Evolutionary conservation across 2,888 invertebrate species (phyloP).

Genomic region (Scelioninae gen. 1): DNA sequence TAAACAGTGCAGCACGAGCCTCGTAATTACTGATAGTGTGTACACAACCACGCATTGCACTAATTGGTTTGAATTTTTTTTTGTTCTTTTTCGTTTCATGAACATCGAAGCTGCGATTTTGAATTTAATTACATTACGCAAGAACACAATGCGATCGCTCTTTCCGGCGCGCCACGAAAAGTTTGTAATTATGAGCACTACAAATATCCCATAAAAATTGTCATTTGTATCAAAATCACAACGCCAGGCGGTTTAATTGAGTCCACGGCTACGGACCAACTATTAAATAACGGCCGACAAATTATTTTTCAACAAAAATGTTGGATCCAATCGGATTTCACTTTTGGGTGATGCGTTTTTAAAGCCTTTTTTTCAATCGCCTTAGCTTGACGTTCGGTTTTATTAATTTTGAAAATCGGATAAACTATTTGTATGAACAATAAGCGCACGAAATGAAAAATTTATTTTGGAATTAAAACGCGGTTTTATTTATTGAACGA

Average conservation of each 20-base stretch:
- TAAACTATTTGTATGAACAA: not conserved
- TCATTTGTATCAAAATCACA: slow-evolving; percentile 14
- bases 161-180: slow-evolving; percentile 16
- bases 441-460: not conserved
- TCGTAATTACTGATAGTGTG: slow-evolving; percentile 70
- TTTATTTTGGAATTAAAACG: not conserved
- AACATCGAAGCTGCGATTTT: slow-evolving; percentile 68
- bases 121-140: slow-evolving; percentile 67
- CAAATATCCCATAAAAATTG: slow-evolving; percentile 32
- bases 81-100: slow-evolving; percentile 63
- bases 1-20: slow-evolving; percentile 72
- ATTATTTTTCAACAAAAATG: slow-evolving; percentile 34
- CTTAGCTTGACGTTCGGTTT: slow-evolving; percentile 1
- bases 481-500: not conserved
- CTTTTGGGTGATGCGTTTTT: not conserved
- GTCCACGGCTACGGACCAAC: slow-evolving; percentile 4
- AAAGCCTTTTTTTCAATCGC: slow-evolving; percentile 10
- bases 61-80: slow-evolving; percentile 66
- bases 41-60: slow-evolving; percentile 68
- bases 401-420: slow-evolving; percentile 18
- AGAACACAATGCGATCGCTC: slow-evolving; percentile 40
- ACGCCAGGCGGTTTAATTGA: slow-evolving; percentile 16
- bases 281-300: slow-evolving; percentile 39
- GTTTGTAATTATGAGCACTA: slow-evolving; percentile 26
- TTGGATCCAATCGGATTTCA: slow-evolving; percentile 18